Conservation (phyloP, 2,888 invertebrate genomes). For the Hedya salicella region DNA sequence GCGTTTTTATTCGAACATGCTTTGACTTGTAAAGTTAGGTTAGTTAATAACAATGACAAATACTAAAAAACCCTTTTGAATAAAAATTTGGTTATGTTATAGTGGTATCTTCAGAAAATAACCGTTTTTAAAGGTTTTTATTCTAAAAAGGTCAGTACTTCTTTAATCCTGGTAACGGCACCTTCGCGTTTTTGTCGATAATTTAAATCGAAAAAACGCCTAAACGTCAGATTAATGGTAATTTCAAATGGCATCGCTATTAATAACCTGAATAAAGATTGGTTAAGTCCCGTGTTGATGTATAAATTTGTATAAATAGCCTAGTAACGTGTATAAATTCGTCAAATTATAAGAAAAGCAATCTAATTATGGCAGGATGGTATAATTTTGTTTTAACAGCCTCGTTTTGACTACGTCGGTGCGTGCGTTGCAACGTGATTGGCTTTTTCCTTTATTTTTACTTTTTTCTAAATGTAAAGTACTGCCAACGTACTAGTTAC, state of each 20-base stretch:
- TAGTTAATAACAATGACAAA: not conserved
- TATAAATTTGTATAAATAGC: slow-evolving; percentile 62
- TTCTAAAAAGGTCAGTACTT: no score
- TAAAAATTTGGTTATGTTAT: no score
- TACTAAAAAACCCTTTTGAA: no score
- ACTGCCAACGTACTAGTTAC: slow-evolving; percentile 50
- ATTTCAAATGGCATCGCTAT: slow-evolving; percentile 15
- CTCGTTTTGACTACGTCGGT: slow-evolving; percentile 58
- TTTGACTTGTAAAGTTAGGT: not conserved
- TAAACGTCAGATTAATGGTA: not conserved
- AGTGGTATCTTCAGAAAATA: no score
- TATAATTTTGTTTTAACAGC: slow-evolving; percentile 64
- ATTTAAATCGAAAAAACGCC: not conserved
- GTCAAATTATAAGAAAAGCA: slow-evolving; percentile 54
- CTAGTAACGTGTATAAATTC: slow-evolving; percentile 51
- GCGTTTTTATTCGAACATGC: not conserved
- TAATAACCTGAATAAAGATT: not conserved
- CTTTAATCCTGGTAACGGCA: not conserved
- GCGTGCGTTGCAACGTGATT: slow-evolving; percentile 71
- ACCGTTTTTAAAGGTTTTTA: no score
- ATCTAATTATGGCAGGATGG: slow-evolving; percentile 57
- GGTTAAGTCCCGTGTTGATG: slow-evolving; percentile 30
- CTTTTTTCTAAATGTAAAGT: slow-evolving; percentile 51
- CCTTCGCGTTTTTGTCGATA: not conserved
- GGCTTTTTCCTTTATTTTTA: slow-evolving; percentile 52